Evolutionary conservation across 2,888 invertebrate species (phyloP).

Genomic region (Cyaniris semiargus): DNA sequence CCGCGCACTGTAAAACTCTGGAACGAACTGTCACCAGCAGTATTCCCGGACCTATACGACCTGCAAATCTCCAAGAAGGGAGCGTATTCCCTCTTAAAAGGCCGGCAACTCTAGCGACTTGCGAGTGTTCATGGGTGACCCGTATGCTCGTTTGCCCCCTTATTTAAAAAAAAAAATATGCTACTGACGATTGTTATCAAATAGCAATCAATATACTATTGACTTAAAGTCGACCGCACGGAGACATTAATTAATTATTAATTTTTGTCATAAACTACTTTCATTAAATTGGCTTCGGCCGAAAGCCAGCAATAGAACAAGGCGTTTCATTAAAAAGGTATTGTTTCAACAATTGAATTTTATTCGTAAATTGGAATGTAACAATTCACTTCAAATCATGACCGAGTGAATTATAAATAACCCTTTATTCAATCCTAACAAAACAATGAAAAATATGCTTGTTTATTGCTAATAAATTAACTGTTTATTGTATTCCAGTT

Average conservation of each 20-base stretch:
- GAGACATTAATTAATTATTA: not conserved
- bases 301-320: not conserved
- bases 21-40: too few species aligned
- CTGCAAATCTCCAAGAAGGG: too few species aligned
- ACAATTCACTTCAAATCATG: conserved; percentile 9
- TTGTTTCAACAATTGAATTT: conserved; percentile 6
- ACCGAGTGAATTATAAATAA: conserved; percentile 14
- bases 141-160: too few species aligned
- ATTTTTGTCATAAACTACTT: not conserved
- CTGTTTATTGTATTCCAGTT: conserved; percentile 25
- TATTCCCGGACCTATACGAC: too few species aligned
- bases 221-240: not conserved
- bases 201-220: not conserved
- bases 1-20: too few species aligned
- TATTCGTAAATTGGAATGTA: conserved; percentile 10
- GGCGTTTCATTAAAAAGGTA: not conserved
- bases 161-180: too few species aligned
- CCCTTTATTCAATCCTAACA: conserved; percentile 21
- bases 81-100: too few species aligned
- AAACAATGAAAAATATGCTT: conserved; percentile 28
- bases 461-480: conserved; percentile 18
- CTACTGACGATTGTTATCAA: too few species aligned
- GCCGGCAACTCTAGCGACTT: too few species aligned
- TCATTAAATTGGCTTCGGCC: not conserved
- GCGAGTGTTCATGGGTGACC: too few species aligned